phyloP scores from a whole-genome alignment of 1,140 invertebrate species.

The Atta texana region DNA sequence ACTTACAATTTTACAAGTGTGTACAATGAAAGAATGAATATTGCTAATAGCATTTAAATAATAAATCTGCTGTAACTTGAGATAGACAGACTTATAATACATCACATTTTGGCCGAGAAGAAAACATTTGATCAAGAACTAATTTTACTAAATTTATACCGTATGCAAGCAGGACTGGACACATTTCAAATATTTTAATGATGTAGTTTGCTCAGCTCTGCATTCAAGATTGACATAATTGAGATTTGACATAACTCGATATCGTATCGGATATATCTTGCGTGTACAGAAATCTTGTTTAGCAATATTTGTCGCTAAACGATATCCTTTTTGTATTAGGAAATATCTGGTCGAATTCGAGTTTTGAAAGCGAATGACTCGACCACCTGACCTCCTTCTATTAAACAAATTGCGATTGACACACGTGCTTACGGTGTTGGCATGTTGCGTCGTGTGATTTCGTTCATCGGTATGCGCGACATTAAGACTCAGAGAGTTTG shows the following conservation, averaged over 20 bases:
- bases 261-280: background rate
- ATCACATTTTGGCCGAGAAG: background rate
- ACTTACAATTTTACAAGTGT: background rate
- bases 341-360: background rate
- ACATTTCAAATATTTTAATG: no score
- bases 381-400: background rate
- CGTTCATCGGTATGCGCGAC: constrained; percentile 58
- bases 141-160: background rate
- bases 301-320: background rate
- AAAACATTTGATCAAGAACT: background rate
- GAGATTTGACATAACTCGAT: background rate
- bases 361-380: background rate
- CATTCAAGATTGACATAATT: no score
- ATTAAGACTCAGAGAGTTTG: constrained; percentile 37
- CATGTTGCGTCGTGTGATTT: constrained; percentile 12
- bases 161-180: no score
- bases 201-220: no score
- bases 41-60: background rate
- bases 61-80: background rate
- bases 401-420: background rate
- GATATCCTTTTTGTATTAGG: background rate
- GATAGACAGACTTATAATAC: background rate
- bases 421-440: background rate
- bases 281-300: background rate
- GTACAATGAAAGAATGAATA: background rate